Base-by-base conservation (phyloP, 2,113 vertebrate genomes). In the Chionodraco myersi region DNA sequence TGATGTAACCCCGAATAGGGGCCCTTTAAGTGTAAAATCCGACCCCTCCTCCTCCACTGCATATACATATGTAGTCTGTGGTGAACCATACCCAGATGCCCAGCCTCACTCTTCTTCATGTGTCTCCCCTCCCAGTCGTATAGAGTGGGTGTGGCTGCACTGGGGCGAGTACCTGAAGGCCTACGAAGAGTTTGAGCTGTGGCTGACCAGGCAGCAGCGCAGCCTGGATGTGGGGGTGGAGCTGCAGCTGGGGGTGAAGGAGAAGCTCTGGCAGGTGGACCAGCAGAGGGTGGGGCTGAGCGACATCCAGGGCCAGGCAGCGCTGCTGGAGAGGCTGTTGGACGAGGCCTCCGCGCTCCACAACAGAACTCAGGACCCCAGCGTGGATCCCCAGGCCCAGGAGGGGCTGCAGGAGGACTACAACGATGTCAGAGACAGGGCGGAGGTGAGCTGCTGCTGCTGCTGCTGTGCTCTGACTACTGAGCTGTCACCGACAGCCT, bases 61-160 rank as follows among this genome's bases (percentile, higher is more conserved):
- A 36, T 36, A 36, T 36, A 36, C 30, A 30, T 30, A 30, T 48
- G 61, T 45, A 23, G 11, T 45, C 60, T 62, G 36, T 9, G 8
- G 18, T 47, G 1, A 51, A 64, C 45, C 18, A 60, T 6, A 56
- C 26, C 45, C 6, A 61, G 26, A 52, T 8, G 54, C 21, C 44
- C 6, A 5, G 14, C 12, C 15, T 16, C 26, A 67, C 21, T 60
- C 5, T n/a, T 68, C 3, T 13, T 60, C 15, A 6, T 51, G 3
- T 62, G 21, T 73, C 88, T 18, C 13, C 11, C 79, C 73, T 69
- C 67, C 48, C 92, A 99, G 98, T 90, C 98, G 98, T 13, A 97
- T 99, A 7, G 98, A 99, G 89, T 99, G 98, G 98, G 97, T 98
- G 77, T 99, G 97, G 97, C 95, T 99, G 63, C 97, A 98, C 85